Conservation (phyloP, 2,888 invertebrate species). For the Drosophila nigritarsus region DNA sequence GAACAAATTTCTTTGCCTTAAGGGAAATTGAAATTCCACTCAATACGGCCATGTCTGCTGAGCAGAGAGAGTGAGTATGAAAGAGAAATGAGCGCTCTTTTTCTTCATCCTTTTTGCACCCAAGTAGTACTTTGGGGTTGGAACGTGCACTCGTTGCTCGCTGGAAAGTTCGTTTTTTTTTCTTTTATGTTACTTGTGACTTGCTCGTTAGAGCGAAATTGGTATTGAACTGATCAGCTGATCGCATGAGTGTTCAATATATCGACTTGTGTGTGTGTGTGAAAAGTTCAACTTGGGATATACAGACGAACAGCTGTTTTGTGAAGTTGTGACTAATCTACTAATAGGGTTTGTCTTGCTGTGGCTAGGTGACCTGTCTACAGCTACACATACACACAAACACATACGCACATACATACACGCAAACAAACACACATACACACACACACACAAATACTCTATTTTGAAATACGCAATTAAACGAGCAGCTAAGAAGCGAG, state of each 20-base stretch:
- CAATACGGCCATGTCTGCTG: conserved; percentile 58
- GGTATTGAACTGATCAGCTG: conserved; percentile 66
- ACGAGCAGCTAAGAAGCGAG: conserved; percentile 24
- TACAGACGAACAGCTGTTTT: conserved; percentile 50
- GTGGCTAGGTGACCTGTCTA: conserved; percentile 32
- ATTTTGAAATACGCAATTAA: conserved; percentile 8
- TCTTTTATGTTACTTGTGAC: conserved; percentile 40
- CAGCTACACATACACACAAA: background rate
- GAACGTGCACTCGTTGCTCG: conserved; percentile 27
- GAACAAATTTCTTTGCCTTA: background rate
- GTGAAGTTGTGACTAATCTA: conserved; percentile 36
- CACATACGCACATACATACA: background rate
- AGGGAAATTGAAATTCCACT: conserved; percentile 46
- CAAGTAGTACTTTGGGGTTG: conserved; percentile 40
- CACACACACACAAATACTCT: background rate
- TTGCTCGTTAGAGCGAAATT: conserved; percentile 40
- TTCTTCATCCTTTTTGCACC: conserved; percentile 3
- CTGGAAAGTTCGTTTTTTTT: conserved; percentile 19
- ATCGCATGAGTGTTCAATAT: conserved; percentile 44
- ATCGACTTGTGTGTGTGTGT: conserved; percentile 4
- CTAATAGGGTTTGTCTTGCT: conserved; percentile 32
- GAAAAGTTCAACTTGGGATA: conserved; percentile 23
- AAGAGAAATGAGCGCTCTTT: conserved; percentile 8
- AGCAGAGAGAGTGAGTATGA: conserved; percentile 15
- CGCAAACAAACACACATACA: background rate